Percentiles rank a stretch among this genome's conserved stretches.
These are phyloP conservation scores for Pollachius pollachius DNA, from an alignment of 2,113 vertebrate genomes.

Conservation along the genomic window DNA sequence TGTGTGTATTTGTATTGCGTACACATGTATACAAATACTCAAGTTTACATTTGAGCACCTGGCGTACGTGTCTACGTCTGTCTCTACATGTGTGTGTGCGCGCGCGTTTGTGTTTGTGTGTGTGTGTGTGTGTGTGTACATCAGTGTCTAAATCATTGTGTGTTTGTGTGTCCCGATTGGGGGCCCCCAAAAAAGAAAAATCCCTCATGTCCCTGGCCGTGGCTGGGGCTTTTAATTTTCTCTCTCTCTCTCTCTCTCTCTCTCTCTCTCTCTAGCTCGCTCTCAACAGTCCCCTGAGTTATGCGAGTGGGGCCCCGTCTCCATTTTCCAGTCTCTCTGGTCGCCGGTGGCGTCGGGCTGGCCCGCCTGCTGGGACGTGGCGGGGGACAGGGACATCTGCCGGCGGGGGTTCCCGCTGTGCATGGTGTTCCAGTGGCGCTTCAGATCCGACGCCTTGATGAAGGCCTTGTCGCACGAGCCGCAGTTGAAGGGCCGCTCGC, in stretches of 20 bases:
- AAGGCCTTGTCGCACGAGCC: conserved; percentile 97
- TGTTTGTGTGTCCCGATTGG: no score
- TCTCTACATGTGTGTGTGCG: conserved; percentile 26
- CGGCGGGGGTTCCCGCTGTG: conserved; percentile 91
- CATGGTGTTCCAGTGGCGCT: conserved; percentile 99
- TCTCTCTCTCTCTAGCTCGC: background rate
- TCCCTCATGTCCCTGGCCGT: no score
- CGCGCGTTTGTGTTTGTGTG: background rate
- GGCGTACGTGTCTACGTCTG: background rate
- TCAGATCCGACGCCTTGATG: conserved; percentile 97
- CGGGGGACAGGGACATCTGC: conserved; percentile 83
- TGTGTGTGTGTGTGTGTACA: no score
- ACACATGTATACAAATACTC: background rate
- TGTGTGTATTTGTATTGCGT: background rate
- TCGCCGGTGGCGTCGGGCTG: conserved; percentile 81
- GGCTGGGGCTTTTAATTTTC: no score
- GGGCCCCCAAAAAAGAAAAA: no score
- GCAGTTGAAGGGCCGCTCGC: conserved; percentile 96
- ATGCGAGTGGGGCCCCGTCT: conserved; percentile 68
- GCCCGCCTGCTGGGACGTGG: conserved; percentile 83
- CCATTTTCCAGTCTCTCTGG: conserved; percentile 87
- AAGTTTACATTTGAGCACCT: conserved; percentile 26
- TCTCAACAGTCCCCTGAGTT: conserved; percentile 66
- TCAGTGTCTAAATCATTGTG: no score
- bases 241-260: background rate